Evolutionary conservation across 2,888 invertebrate species (phyloP), one percentile per base, ranked within the genome.

Genomic region (Drosophila niveifrons): DNA sequence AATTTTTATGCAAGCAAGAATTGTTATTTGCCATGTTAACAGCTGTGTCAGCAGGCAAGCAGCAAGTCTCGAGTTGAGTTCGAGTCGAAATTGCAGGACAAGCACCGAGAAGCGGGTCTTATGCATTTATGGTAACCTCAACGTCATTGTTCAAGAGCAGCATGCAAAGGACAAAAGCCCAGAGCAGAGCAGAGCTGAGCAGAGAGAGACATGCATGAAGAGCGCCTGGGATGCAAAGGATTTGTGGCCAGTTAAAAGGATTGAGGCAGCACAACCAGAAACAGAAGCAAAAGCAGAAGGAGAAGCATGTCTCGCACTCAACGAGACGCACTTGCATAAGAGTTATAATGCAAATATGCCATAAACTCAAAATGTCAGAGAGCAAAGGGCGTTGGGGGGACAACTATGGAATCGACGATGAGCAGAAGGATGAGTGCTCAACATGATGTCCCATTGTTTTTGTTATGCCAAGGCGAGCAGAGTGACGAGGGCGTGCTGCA

Each of bases 261-360:
- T 63, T 58, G 51, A 43, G 39, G 9, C 43, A 41, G 61, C 56
- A 39, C 23, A 23, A 23, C 23, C 23, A 23, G 23, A 23, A 23
- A 23, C 50, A 15, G 8, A 1, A 41, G 13, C 34, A 44, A 23
- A 23, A 23, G 4, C 50, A 15, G 8, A 1, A 34, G 8, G 29
- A 18, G 18, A n/a, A 41, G 13, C 34, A 50, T 39, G 48, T 29
- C 31, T 44, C 41, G 36, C 52, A 34, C 55, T 66, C 56, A 59
- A 66, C 53, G 52, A 36, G 52, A 36, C 11, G 36, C 71, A 59
- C 58, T 57, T 50, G 59, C 59, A 58, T 48, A 63, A 51, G 78
- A 72, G 74, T 59, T 57, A 80, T 86, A 86, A 88, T 88, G 86
- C 86, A 84, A 84, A 88, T 88, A 82, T 85, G 84, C 81, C 81